phyloP scores from a whole-genome alignment of 2,797 vertebrate genomes.

The Cheirogaleus major region DNA sequence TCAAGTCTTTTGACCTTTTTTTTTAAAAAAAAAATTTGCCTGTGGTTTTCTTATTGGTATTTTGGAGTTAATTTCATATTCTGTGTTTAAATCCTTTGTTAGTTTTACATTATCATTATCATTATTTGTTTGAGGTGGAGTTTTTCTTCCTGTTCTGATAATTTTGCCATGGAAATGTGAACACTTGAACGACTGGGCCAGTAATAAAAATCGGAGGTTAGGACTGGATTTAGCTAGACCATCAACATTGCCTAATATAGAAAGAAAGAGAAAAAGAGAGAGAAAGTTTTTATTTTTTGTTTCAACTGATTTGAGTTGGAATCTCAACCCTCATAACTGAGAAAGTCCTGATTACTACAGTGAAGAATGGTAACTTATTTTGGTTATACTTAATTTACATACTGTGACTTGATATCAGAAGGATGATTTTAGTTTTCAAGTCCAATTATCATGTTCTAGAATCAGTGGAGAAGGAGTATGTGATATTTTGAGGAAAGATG shows the following conservation, averaged over 20 bases:
- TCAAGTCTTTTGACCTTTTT: background rate
- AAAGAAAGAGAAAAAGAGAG: background rate
- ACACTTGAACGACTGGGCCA: background rate
- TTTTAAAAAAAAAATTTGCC: background rate
- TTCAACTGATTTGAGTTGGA: background rate
- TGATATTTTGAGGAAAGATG: background rate
- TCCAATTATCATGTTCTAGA: background rate
- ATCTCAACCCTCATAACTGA: background rate
- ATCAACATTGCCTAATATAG: background rate
- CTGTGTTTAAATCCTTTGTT: background rate
- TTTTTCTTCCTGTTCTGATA: background rate
- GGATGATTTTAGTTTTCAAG: background rate
- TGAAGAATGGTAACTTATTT: background rate
- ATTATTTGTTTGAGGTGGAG: background rate
- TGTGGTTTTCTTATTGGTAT: background rate
- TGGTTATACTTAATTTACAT: background rate
- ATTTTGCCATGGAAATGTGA: background rate
- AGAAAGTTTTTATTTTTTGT: background rate
- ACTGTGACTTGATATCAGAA: background rate
- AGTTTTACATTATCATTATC: background rate
- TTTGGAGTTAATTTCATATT: background rate
- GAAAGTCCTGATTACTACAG: background rate
- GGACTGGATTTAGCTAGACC: background rate
- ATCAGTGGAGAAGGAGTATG: background rate
- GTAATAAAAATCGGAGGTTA: background rate